These are phyloP conservation scores for Cavia aperea DNA, from an alignment of 2,113 vertebrate species.

Conservation along the genomic window DNA sequence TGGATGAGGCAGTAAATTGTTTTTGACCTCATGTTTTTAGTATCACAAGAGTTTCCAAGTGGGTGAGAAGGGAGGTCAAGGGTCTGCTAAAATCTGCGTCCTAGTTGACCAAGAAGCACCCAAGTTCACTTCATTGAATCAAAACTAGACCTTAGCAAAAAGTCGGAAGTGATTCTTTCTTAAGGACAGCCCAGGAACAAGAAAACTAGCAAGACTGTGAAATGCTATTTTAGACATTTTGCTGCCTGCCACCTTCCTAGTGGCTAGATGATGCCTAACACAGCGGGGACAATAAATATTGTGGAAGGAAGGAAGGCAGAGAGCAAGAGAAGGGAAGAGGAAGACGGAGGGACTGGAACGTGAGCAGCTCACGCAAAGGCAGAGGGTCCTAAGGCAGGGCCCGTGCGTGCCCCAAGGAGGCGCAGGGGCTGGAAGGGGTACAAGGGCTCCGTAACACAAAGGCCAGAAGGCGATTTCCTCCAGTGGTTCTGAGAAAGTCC, in stretches of 20 bases:
- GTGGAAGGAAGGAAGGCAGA: not conserved
- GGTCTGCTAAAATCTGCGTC: not conserved
- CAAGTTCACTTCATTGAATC: not conserved
- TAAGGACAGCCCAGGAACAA: not conserved
- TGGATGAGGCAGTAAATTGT: not conserved
- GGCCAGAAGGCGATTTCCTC: not conserved
- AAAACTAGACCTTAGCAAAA: not conserved
- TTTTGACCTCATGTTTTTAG: not conserved
- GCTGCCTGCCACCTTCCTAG: not conserved
- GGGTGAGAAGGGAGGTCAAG: not conserved
- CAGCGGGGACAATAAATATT: no score
- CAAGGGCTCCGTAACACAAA: not conserved
- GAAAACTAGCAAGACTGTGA: not conserved
- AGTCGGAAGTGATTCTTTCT: no score
- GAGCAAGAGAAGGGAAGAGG: not conserved
- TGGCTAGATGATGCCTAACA: not conserved
- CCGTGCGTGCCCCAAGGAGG: not conserved
- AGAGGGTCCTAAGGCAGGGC: rapidly evolving
- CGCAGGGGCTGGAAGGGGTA: rapidly evolving
- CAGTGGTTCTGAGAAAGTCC: not conserved
- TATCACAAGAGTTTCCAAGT: not conserved
- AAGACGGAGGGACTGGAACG: no score
- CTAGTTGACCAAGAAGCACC: not conserved
- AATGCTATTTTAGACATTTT: not conserved
- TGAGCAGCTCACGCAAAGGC: not conserved